Base-by-base conservation (phyloP, 2,888 invertebrate species). In the Odontothrips loti region DNA sequence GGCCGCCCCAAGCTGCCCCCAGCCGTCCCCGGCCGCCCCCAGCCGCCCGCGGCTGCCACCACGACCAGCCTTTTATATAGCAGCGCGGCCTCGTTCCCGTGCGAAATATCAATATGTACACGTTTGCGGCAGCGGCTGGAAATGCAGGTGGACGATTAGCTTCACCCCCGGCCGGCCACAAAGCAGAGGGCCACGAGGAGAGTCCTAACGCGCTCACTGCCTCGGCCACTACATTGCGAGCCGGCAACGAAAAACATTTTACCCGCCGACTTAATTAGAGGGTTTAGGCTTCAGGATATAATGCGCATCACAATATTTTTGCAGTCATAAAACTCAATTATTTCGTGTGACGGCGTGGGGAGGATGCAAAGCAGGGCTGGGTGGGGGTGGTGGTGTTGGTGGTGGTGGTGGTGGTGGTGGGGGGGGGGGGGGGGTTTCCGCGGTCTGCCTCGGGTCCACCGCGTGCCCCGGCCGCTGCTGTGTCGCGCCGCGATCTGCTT, bases 251-350 rank as follows among this genome's bases (percentile, higher is more conserved):
- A 43, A 43, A 43, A 43, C 34, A 43, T 43, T 43, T 43, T 6
- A 6, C 34, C 34, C 34, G 34, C 34, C 34, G 34, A 43, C 34
- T 43, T 43, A 43, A 43, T 43, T 43, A 43, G 34, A n/a, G n/a
- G n/a, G n/a, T 23, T 23, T 23, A 15, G 8, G 68, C n/a, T 11
- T 20, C 20, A 58, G 6, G 58, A 58, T 68, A 43, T 43, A 43
- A 43, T 43, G 34, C 63, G 9, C 11, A n/a, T 23, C 68, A 23
- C 23, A 43, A 43, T 43, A 43, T 43, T 43, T 43, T 68, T 23
- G 68, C 68, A 23, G n/a, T 23, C 58, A 58, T 58, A 58, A 58
- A 58, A 58, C 58, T 20, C 58, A 58, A 58, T 58, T 58, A 58
- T 58, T 15, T 20, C 58, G 17, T 20, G 58, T 20, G 34, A 43